These are phyloP conservation scores for Alexandromys fortis DNA, from an alignment of 2,113 vertebrate species.

Conservation along the genomic window DNA sequence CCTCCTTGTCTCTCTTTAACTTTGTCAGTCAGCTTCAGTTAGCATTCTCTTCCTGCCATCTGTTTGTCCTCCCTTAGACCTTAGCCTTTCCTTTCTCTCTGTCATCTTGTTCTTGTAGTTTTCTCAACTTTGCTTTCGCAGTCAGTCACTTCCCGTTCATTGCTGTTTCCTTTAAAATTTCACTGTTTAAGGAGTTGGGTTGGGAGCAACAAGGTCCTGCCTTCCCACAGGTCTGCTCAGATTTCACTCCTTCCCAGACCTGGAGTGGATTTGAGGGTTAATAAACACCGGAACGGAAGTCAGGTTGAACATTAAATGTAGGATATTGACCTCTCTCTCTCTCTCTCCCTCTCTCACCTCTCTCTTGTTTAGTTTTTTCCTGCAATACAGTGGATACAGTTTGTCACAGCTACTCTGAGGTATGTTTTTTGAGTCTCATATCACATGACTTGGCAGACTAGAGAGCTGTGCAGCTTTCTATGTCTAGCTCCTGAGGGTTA, in stretches of 20 bases:
- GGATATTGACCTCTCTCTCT: background rate
- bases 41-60: background rate
- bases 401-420: conserved; percentile 86
- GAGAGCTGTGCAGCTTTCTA: background rate
- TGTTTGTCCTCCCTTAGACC: background rate
- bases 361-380: conserved; percentile 79
- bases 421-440: conserved; percentile 67
- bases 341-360: background rate
- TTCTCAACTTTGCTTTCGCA: background rate
- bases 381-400: conserved; percentile 87
- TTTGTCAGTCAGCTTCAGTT: background rate
- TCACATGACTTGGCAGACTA: conserved; percentile 14
- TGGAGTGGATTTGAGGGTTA: conserved; percentile 35
- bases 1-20: background rate
- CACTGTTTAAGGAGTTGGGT: background rate
- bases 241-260: conserved; percentile 5
- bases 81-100: background rate
- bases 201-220: background rate
- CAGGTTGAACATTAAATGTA: conserved; percentile 60
- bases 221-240: background rate
- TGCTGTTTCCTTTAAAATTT: background rate
- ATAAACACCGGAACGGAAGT: conserved; percentile 41
- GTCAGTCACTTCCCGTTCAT: background rate
- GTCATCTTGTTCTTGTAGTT: conserved; percentile 15
- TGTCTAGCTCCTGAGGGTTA: background rate